Evolutionary conservation across 2,888 invertebrate species (phyloP), one percentile per base, ranked within the genome.

Genomic region (Acrobasis suavella): DNA sequence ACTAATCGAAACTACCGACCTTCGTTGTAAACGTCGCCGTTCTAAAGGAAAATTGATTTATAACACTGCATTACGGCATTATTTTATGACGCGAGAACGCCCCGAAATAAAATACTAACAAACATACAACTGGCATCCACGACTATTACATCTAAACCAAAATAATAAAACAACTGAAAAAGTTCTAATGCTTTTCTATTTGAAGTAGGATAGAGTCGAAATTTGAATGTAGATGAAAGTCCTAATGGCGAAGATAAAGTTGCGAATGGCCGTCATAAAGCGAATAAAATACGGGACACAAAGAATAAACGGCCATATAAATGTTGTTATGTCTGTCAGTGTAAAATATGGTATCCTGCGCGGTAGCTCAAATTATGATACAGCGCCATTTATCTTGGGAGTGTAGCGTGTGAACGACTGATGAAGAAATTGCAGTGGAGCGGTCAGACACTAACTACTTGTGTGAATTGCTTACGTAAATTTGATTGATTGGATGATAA

Each of bases 271-370:
- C 89, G 90, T 92, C 91, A 91, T 91, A 91, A 91, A 92, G 89
- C 89, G 89, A 90, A 91, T 91, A 92, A 92, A 91, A 91, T 91
- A 92, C 90, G 91, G 86, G 87, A 86, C 90, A 89, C 91, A 90
- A 92, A 91, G 91, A 91, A 91, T 91, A 91, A 92, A 89, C 87
- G 91, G 82, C 91, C 87, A 89, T 88, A 88, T 91, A 91, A 91
- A 88, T 87, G 89, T 85, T 91, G 90, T 91, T 90, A 90, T 87
- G 90, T 91, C 92, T 91, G 91, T 91, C 92, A 91, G 89, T 89
- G 82, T 92, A 89, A 91, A 91, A 91, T 91, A 91, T 92, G 88
- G 89, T 89, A 91, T 91, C 91, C 91, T 91, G 90, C 78, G 79
- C 77, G 85, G 85, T 81, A 80, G 86, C 82, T 80, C 88, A 85